A percentile compares a stretch with the other conserved stretches of the same genome.
phyloP scores from a whole-genome alignment of 2,797 vertebrate species.

The Platyrinchus mystaceus region DNA sequence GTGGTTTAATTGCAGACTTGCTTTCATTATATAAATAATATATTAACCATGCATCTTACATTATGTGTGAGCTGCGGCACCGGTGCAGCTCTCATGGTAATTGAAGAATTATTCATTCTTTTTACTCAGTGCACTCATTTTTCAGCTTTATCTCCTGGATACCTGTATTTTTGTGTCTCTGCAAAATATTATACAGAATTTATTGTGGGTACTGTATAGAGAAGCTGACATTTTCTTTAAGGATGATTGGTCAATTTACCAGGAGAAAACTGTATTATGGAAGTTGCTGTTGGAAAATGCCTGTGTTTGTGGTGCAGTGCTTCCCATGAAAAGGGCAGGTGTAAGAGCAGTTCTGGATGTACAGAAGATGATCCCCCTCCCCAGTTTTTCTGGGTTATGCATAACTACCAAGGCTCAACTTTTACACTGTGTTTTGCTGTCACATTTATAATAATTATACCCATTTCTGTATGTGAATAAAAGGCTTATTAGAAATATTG shows the following conservation, averaged over 20 bases:
- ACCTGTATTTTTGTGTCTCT: background rate
- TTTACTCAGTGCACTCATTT: background rate
- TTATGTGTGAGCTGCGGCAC: background rate
- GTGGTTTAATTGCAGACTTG: constrained; percentile 6
- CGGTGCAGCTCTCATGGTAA: background rate
- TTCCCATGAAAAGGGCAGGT: background rate
- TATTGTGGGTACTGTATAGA: background rate
- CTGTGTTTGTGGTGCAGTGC: background rate
- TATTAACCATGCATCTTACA: background rate
- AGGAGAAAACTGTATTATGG: background rate
- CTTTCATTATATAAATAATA: constrained; percentile 11
- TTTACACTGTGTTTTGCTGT: background rate
- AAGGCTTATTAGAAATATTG: background rate
- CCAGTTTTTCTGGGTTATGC: background rate
- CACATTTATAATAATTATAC: background rate
- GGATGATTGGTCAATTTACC: background rate
- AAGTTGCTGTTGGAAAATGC: background rate
- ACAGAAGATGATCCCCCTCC: background rate
- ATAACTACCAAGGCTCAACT: background rate
- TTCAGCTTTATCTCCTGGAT: background rate
- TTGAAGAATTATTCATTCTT: background rate
- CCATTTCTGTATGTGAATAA: background rate
- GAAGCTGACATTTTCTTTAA: constrained; percentile 6
- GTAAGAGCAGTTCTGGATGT: background rate
- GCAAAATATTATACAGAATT: background rate